These are phyloP conservation scores for Albula glossodonta DNA, from an alignment of 2,113 vertebrate genomes.

Conservation along the genomic window DNA sequence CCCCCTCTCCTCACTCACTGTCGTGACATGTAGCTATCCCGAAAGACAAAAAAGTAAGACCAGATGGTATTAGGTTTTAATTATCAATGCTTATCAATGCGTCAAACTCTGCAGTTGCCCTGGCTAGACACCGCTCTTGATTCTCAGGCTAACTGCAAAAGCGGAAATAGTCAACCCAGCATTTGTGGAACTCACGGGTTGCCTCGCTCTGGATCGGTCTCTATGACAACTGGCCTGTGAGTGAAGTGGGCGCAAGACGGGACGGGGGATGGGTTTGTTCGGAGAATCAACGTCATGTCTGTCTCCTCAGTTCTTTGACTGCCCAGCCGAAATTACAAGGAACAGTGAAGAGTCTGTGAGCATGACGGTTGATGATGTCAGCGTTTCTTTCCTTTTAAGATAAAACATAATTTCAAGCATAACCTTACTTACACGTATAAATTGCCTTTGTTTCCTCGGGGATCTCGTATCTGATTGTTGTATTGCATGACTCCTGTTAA, in stretches of 20 bases:
- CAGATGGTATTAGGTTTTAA: not conserved
- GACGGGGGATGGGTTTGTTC: too few relatives aligned
- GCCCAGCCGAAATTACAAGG: too few relatives aligned
- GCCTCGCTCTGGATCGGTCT: conserved; percentile 34
- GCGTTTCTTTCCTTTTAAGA: not conserved
- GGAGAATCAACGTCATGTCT: not conserved
- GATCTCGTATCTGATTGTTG: not conserved
- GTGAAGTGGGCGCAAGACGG: not conserved
- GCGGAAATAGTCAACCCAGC: conserved; percentile 24
- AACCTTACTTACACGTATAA: not conserved
- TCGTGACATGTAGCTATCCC: conserved; percentile 24
- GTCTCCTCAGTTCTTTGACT: not conserved
- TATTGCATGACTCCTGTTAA: not conserved
- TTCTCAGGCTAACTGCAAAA: conserved; percentile 10
- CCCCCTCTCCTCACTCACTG: conserved; percentile 14
- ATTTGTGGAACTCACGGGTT: conserved; percentile 10
- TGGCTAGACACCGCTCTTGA: not conserved
- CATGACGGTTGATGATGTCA: not conserved
- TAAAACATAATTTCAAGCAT: not conserved
- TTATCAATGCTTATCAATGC: not conserved
- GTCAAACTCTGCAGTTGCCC: not conserved
- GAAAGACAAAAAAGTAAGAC: not conserved
- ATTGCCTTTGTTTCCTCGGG: not conserved
- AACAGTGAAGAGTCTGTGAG: not conserved
- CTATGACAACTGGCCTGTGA: conserved; percentile 17